Percentiles rank a stretch among this genome's conserved stretches.
Evolutionary conservation across 2,797 vertebrate genomes (phyloP).

Genomic region (Trachops cirrhosus): DNA sequence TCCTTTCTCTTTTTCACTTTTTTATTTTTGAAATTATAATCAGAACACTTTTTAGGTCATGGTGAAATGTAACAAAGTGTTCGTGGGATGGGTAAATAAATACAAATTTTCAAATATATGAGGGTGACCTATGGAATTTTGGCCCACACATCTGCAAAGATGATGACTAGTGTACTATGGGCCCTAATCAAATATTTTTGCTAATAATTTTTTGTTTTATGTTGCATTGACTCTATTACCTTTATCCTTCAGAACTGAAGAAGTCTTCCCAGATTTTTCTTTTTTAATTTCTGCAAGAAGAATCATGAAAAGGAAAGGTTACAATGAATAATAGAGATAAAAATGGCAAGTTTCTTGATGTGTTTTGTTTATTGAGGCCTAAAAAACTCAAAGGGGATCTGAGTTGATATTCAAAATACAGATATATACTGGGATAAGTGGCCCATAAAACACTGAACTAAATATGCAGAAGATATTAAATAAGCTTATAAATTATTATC

Average conservation of each 20-base stretch:
- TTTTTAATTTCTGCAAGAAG: constrained; percentile 78
- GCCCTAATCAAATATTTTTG: not conserved
- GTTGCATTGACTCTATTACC: constrained; percentile 65
- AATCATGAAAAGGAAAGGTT: constrained; percentile 33
- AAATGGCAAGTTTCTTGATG: not conserved
- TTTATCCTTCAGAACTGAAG: constrained; percentile 77
- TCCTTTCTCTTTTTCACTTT: not conserved
- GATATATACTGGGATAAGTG: not conserved
- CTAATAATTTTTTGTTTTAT: not conserved
- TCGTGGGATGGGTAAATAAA: not conserved
- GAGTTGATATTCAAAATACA: not conserved
- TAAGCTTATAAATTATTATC: not conserved
- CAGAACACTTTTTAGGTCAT: not conserved
- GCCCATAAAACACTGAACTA: not conserved
- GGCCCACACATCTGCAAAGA: not conserved
- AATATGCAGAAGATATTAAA: not conserved
- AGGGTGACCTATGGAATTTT: not conserved
- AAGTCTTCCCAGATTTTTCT: constrained; percentile 78
- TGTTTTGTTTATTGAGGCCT: not conserved
- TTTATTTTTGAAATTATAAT: not conserved
- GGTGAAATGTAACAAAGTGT: not conserved
- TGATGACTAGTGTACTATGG: not conserved
- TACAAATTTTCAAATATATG: not conserved
- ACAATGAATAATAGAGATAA: not conserved
- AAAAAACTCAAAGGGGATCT: not conserved